Conservation (phyloP, 2,888 invertebrate species). For the Masnerella sp. region DNA sequence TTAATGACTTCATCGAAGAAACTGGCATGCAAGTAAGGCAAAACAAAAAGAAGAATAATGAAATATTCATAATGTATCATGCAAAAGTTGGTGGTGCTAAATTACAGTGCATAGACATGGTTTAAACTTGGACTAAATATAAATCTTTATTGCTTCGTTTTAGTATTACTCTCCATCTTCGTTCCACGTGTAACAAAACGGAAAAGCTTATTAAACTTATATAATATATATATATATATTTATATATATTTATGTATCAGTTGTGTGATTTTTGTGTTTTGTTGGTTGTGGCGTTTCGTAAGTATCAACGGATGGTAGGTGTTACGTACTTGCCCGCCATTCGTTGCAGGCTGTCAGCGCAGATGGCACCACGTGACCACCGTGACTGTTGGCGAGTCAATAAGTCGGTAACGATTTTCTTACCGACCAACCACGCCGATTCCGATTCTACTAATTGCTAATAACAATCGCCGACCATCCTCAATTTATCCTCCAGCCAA, state of each 20-base stretch:
- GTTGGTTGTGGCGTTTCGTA: conserved; percentile 44
- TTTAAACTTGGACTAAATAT: conserved; percentile 63
- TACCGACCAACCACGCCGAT: conserved; percentile 40
- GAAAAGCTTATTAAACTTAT: conserved; percentile 49
- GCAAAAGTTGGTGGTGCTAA: conserved; percentile 36
- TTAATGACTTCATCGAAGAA: neutral
- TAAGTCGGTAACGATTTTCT: conserved; percentile 43
- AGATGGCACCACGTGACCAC: conserved; percentile 53
- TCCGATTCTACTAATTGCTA: conserved; percentile 31
- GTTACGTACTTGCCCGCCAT: conserved; percentile 25
- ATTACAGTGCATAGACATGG: conserved; percentile 47
- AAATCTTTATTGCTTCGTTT: conserved; percentile 62
- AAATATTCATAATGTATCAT: neutral
- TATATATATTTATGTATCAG: conserved; percentile 29
- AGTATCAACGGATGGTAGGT: conserved; percentile 51
- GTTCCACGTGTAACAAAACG: conserved; percentile 56
- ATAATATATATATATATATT: conserved; percentile 17
- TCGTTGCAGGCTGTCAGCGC: conserved; percentile 24
- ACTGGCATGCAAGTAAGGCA: neutral
- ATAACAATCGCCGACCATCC: conserved; percentile 45
- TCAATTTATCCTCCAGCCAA: conserved; percentile 8
- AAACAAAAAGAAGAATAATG: neutral
- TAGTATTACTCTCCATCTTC: conserved; percentile 57
- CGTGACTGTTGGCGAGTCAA: conserved; percentile 33
- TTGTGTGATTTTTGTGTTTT: conserved; percentile 46